Evolutionary conservation across 2,797 vertebrate genomes (phyloP).

Genomic region (Anguilla obscura): DNA sequence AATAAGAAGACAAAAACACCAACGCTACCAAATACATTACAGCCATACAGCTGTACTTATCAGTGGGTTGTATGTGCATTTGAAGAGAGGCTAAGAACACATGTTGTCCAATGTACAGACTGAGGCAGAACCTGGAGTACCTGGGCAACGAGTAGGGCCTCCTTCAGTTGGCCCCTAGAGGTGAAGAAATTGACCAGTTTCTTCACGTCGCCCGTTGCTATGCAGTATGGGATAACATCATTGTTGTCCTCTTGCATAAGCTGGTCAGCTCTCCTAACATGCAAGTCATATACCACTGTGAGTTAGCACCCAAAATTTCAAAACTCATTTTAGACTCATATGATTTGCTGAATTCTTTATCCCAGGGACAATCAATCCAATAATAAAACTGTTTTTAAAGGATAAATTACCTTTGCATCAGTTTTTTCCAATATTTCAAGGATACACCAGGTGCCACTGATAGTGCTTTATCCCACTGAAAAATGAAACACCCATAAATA

Average conservation of each 20-base stretch:
- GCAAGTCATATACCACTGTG: not conserved
- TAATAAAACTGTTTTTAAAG: not conserved
- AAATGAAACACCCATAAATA: constrained; percentile 40
- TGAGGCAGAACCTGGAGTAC: not conserved
- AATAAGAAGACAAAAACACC: not conserved
- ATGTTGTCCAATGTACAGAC: not conserved
- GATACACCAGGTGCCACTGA: constrained; percentile 94
- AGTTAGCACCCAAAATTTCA: not conserved
- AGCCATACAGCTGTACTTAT: not conserved
- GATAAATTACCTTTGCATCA: constrained; percentile 88
- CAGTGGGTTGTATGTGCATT: not conserved
- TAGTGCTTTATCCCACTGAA: constrained; percentile 94
- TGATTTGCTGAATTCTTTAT: not conserved
- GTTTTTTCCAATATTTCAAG: constrained; percentile 95
- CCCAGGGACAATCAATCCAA: not conserved
- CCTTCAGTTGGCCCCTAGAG: constrained; percentile 88
- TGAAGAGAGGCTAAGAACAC: not conserved
- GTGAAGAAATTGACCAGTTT: constrained; percentile 89
- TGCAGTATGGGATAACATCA: constrained; percentile 89
- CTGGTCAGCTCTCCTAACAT: constrained; percentile 87
- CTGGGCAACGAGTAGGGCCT: constrained; percentile 80
- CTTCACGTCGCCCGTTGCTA: constrained; percentile 87
- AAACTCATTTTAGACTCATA: not conserved
- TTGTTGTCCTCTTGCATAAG: constrained; percentile 92
- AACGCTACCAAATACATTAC: constrained; percentile 25